Base-by-base conservation (phyloP, 2,113 vertebrate genomes). In the Muscicapa adusta region DNA sequence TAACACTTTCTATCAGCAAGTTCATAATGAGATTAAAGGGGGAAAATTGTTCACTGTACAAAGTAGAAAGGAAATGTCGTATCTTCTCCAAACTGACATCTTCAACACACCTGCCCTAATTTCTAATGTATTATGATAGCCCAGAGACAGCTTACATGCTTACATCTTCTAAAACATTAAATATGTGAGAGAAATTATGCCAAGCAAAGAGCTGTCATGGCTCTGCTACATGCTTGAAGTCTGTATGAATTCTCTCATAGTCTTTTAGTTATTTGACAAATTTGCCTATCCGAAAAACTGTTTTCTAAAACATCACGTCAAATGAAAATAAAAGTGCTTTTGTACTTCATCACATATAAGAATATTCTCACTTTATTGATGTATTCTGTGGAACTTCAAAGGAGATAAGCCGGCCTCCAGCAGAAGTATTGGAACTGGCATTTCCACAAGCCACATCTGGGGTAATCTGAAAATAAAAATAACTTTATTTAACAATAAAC, bases 341-440 rank as follows among this genome's bases (percentile, higher is more conserved):
- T 84, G 16, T 56, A 74, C 58, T 70, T 61, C 8, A 66, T 29
- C 47, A 51, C 12, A 68, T 22, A 50, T 14, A 47, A 60, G 51
- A 63, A n/a, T 91, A 57, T 58, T 94, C 99, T 99, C 99, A 99
- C 99, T 99, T 99, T 91, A 99, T 97, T 72, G 99, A 98, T 24
- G 99, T 98, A 92, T 99, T 99, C 91, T 99, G 99, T 23, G 99
- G 98, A 83, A 99, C 98, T 95, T 99, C 99, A 94, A 99, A 98
- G 71, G 98, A 98, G 38, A 98, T 94, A 87, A 98, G 98, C 42
- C 99, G 97, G 68, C 98, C 98, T 66, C 98, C 98, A 15, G 98
- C 98, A 79, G 99, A 98, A 96, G 97, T 98, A 89, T 98, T 99
- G 62, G 98, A 98, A 92, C 98, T 99, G 56, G 98, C 97, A 92